phyloP scores from a whole-genome alignment of 1,140 invertebrate genomes.

The Eubasilissa regina region DNA sequence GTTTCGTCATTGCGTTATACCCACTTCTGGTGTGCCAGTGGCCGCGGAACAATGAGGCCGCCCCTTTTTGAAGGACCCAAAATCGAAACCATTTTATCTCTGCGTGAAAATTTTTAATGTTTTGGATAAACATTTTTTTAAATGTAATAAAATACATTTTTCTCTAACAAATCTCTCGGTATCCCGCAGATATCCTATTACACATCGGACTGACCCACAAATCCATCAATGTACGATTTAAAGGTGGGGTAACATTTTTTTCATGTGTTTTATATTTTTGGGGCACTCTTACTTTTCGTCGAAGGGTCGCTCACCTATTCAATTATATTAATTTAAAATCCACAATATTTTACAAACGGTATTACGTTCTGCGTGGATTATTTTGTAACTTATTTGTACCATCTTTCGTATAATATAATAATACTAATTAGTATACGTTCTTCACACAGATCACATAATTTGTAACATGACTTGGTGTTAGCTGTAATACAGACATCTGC shows the following conservation, averaged over 20 bases:
- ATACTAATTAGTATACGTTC: too few species aligned
- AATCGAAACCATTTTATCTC: constrained; percentile 18
- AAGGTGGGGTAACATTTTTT: not conserved
- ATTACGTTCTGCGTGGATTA: too few species aligned
- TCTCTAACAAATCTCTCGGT: constrained; percentile 5
- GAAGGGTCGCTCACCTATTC: not conserved
- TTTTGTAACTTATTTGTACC: too few species aligned
- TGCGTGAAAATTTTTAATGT: constrained; percentile 44
- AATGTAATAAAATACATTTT: constrained; percentile 6
- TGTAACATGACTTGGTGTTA: too few species aligned
- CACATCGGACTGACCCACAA: constrained; percentile 42
- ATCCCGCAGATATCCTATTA: constrained; percentile 55
- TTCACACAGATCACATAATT: too few species aligned
- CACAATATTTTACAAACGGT: too few species aligned
- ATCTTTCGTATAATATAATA: too few species aligned
- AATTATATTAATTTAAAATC: too few species aligned
- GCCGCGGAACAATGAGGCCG: constrained; percentile 3
- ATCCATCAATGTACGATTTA: not conserved
- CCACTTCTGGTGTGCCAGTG: not conserved
- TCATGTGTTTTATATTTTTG: not conserved
- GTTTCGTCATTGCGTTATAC: too few species aligned
- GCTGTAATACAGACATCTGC: too few species aligned
- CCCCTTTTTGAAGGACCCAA: constrained; percentile 24
- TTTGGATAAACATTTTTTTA: constrained; percentile 41
- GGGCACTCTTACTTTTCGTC: constrained; percentile 5